Conservation (phyloP, 2,888 invertebrate species). For the Orchesellides sinensis region DNA sequence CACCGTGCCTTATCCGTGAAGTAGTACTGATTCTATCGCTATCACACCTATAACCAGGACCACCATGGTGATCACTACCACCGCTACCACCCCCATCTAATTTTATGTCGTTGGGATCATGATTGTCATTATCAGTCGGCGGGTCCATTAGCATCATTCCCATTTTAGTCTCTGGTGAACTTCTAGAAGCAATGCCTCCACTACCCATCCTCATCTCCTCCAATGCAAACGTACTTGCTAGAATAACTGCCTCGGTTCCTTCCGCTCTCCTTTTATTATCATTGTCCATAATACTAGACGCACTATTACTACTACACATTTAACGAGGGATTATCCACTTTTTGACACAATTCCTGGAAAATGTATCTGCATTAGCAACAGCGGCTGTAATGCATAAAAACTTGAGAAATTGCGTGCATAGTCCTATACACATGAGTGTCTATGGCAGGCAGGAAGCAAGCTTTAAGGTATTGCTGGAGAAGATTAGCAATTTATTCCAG, state of each 20-base stretch:
- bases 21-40: too few species aligned
- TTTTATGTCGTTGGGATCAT: background rate
- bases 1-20: too few species aligned
- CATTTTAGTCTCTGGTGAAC: background rate
- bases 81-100: background rate
- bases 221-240: slow-evolving; percentile 8
- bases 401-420: too few species aligned
- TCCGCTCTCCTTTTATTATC: background rate
- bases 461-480: too few species aligned
- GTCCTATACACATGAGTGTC: too few species aligned
- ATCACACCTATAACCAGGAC: slow-evolving; percentile 23
- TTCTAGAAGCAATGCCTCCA: background rate
- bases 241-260: slow-evolving; percentile 18
- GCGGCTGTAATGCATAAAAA: background rate
- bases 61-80: background rate
- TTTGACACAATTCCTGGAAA: background rate
- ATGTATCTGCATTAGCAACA: background rate
- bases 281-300: background rate
- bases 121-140: slow-evolving; percentile 12
- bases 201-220: background rate
- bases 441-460: too few species aligned
- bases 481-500: too few species aligned
- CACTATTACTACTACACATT: background rate
- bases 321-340: background rate
- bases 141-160: too few species aligned